phyloP scores from a whole-genome alignment of 1,140 invertebrate genomes.

The Cardiocondyla obscurior region DNA sequence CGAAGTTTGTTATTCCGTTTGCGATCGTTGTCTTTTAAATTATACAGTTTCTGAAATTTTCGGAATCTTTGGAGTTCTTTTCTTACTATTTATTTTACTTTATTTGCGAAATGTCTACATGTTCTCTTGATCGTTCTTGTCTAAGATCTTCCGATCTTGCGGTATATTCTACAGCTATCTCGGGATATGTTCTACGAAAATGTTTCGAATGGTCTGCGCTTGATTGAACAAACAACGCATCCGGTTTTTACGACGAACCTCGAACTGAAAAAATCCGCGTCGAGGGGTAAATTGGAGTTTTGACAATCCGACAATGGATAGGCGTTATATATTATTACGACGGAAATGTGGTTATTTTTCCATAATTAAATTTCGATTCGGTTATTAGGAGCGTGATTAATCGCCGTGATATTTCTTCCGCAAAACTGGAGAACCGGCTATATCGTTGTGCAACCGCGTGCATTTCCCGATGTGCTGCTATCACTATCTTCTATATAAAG shows the following conservation, averaged over 20 bases:
- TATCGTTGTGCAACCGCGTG: not conserved
- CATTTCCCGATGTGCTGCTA: not conserved
- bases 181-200: not conserved
- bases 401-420: not conserved
- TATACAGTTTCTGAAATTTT: not conserved
- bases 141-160: not conserved
- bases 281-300: constrained; percentile 13
- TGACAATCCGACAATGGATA: not conserved
- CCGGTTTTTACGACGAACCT: not conserved
- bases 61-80: not conserved
- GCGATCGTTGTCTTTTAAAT: constrained; percentile 2
- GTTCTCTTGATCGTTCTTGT: not conserved
- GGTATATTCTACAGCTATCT: not conserved
- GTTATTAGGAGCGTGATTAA: constrained; percentile 20
- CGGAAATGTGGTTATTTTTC: constrained; percentile 7
- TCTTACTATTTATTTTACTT: not conserved
- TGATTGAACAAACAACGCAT: not conserved
- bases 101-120: not conserved
- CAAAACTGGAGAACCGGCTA: not conserved
- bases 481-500: not conserved
- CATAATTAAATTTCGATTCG: constrained; percentile 40
- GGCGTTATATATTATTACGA: constrained; percentile 8
- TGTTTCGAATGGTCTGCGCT: not conserved
- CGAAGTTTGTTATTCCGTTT: not conserved
- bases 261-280: not conserved